Evolutionary conservation across 2,113 vertebrate genomes (phyloP).

Genomic region (Hippocampus abdominalis): DNA sequence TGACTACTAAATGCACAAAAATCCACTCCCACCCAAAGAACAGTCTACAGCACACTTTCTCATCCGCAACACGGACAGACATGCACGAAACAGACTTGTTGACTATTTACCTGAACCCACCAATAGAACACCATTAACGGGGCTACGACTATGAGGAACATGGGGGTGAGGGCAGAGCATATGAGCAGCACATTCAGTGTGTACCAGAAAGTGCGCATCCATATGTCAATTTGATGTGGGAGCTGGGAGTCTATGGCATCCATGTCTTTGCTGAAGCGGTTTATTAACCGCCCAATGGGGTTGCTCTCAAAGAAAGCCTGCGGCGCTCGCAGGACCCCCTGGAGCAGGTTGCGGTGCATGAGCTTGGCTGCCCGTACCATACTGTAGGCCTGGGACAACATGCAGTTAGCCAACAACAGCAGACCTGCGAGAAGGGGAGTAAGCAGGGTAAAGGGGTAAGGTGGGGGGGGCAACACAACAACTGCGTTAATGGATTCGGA

Average conservation of each 20-base stretch:
- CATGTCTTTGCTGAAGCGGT: conserved; percentile 80
- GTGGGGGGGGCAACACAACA: conserved; percentile 51
- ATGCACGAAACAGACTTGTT: conserved; percentile 67
- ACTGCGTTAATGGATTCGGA: conserved; percentile 42
- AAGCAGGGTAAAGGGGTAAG: conserved; percentile 2
- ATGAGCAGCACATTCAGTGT: conserved; percentile 79
- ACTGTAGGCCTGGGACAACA: conserved; percentile 72
- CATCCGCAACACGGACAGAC: conserved; percentile 49
- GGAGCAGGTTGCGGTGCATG: conserved; percentile 73
- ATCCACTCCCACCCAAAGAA: conserved; percentile 18
- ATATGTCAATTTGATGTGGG: conserved; percentile 80
- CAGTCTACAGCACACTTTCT: conserved; percentile 38
- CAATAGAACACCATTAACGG: conserved; percentile 80
- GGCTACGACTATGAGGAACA: conserved; percentile 78
- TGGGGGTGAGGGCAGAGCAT: conserved; percentile 79
- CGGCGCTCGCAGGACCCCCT: conserved; percentile 72
- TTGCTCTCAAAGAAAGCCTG: conserved; percentile 77
- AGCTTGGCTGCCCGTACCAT: conserved; percentile 73
- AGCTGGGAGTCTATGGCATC: conserved; percentile 76
- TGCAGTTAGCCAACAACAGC: conserved; percentile 73
- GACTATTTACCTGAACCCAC: conserved; percentile 83
- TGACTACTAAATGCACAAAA: background rate
- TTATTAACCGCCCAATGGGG: conserved; percentile 74
- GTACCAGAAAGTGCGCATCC: conserved; percentile 83
- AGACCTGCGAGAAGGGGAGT: conserved; percentile 63